A percentile compares a stretch with the other conserved stretches of the same genome.
Evolutionary conservation across 2,888 invertebrate genomes (phyloP).

Genomic region (Metopia argyrocephala): DNA sequence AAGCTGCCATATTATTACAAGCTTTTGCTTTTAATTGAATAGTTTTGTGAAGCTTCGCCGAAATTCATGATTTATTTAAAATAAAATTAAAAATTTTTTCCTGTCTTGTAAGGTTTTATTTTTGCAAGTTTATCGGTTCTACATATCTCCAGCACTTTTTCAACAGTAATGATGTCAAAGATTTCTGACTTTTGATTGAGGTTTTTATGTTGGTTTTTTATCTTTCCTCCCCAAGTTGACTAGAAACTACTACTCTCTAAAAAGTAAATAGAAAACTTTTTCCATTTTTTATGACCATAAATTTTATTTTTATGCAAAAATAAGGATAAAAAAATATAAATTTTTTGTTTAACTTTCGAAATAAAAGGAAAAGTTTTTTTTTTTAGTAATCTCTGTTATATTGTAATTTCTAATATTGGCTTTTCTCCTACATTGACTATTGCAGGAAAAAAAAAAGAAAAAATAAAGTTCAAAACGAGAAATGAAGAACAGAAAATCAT

Average conservation of each 20-base stretch:
- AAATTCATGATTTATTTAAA: too few species aligned
- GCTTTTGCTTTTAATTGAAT: too few species aligned
- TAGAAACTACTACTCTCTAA: too few species aligned
- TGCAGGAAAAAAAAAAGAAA: constrained; percentile 9
- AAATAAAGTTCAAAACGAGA: constrained; percentile 24
- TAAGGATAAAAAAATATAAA: not conserved
- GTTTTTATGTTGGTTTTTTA: constrained; percentile 30
- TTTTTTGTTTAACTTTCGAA: too few species aligned
- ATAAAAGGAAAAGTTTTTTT: constrained; percentile 20
- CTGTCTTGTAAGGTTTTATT: too few species aligned
- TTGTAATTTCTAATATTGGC: constrained; percentile 49
- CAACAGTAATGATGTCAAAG: too few species aligned
- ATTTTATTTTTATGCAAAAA: constrained; percentile 35
- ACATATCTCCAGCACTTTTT: too few species aligned
- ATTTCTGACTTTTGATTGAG: too few species aligned
- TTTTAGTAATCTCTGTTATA: constrained; percentile 5
- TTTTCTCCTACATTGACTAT: constrained; percentile 32
- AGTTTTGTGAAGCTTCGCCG: too few species aligned
- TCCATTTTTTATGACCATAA: constrained; percentile 51
- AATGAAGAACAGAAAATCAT: not conserved
- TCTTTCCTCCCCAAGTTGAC: not conserved
- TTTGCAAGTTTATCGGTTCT: too few species aligned
- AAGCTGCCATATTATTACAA: too few species aligned
- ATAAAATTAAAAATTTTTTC: too few species aligned
- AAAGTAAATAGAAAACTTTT: constrained; percentile 24